Base-by-base conservation (phyloP, 2,888 invertebrate genomes). In the Coleophora deauratella region DNA sequence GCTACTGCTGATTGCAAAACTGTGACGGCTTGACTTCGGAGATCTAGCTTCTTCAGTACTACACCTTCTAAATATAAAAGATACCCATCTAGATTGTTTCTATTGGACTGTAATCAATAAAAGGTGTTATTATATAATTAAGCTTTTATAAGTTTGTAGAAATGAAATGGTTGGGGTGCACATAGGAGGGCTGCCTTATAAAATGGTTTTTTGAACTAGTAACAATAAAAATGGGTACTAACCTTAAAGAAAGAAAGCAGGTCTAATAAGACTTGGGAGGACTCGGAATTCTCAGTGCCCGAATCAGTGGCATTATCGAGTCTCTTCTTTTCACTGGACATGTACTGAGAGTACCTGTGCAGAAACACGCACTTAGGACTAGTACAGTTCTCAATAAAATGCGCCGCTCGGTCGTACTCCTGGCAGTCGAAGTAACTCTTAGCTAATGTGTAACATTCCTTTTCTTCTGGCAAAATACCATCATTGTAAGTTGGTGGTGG, bases 271-370 rank as follows among this genome's bases (percentile, higher is more conserved):
- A 78, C 81, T 66, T 84, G 84, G 31, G 74, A 80, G 12, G 75
- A 77, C 43, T 85, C 85, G 32, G 71, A 62, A 50, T 73, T 82
- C 49, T 84, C 84, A 9, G 65, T 52, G 27, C 77, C 79, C 1
- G 69, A 51, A 43, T 85, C 85, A 33, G 72, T 71, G 31, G 74
- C 62, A 59, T 94, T 94, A 66, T 98, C 97, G 38, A 95, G 78
- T 47, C 93, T 92, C 55, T 94, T 94, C 74, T 96, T 97, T 66
- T 98, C 97, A 47, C 93, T 92, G 0, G 96, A 94, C 85, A 96
- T 88, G 65, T 95, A 98, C 28, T 90, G 89, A 0, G 96, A 90
- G 72, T 97, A 98, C 54, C 92, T 90, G 68, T 94, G 91, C 21
- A 98, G 79, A 72, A 98, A 98, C 47, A 91, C 88, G 34, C 92